phyloP scores from a whole-genome alignment of 2,113 vertebrate species.

The Archilochus colubris region DNA sequence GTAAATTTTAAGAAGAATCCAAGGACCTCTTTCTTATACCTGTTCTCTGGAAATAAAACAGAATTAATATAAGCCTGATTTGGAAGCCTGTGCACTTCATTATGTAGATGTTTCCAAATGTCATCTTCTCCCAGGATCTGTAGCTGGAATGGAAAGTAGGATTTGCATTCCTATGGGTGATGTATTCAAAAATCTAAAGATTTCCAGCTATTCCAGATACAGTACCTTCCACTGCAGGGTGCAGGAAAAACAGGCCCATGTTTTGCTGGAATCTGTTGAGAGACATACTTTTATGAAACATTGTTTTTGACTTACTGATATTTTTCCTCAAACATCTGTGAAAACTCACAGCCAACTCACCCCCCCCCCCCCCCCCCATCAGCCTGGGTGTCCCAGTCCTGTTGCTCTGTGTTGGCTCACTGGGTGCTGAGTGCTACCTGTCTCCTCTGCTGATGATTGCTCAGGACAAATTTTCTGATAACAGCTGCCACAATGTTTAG shows the following conservation, averaged over 20 bases:
- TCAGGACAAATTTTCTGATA: constrained; percentile 19
- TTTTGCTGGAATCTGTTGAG: neutral
- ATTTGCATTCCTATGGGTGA: neutral
- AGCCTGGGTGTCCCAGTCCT: neutral
- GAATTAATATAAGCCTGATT: neutral
- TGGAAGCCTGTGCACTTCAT: neutral
- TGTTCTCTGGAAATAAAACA: neutral
- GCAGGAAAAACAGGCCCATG: neutral
- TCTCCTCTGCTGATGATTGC: neutral
- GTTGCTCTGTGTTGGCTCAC: neutral
- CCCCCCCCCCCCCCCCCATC: neutral
- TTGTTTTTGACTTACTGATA: neutral
- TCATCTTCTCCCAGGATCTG: neutral
- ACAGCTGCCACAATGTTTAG: neutral
- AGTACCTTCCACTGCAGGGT: neutral
- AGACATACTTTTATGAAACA: neutral
- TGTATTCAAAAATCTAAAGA: neutral
- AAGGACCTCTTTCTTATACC: neutral
- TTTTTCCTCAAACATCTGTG: neutral
- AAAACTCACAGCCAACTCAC: neutral
- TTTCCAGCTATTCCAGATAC: neutral
- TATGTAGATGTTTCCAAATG: neutral
- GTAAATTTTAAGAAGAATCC: neutral
- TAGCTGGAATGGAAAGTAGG: neutral
- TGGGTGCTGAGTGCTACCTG: neutral